Percentiles rank a stretch among this genome's conserved stretches.
Evolutionary conservation across 2,888 invertebrate species (phyloP).

Genomic region (Stenodema calcarata): DNA sequence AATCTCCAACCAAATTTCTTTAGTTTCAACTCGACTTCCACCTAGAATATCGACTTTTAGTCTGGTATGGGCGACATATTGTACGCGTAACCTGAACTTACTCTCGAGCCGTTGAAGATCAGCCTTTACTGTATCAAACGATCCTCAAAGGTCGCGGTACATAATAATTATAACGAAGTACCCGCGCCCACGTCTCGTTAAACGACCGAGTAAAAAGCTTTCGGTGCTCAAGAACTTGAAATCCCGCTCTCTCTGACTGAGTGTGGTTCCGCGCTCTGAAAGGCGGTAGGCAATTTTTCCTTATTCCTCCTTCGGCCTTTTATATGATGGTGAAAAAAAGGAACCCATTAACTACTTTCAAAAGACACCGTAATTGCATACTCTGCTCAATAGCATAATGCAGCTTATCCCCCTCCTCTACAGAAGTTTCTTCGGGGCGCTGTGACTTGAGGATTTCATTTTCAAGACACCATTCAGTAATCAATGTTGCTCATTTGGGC

Average conservation of each 20-base stretch:
- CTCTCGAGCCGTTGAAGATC: too few relatives aligned
- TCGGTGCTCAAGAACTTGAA: not conserved
- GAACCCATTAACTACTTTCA: slow-evolving; percentile 40
- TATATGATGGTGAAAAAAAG: not conserved
- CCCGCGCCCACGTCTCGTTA: not conserved
- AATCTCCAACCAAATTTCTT: too few relatives aligned
- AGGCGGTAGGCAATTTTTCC: slow-evolving; percentile 4
- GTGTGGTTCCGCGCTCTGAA: not conserved
- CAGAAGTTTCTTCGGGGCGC: not conserved
- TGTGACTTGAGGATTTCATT: not conserved
- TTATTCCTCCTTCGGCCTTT: not conserved
- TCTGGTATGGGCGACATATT: too few relatives aligned
- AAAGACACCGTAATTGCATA: slow-evolving; percentile 43
- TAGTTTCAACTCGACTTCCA: too few relatives aligned
- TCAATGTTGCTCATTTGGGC: not conserved
- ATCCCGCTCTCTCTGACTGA: not conserved
- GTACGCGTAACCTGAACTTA: too few relatives aligned
- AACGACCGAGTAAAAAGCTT: not conserved
- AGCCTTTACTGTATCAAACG: not conserved
- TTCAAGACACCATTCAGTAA: not conserved
- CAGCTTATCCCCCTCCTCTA: not conserved
- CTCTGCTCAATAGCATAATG: slow-evolving; percentile 36
- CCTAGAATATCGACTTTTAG: too few relatives aligned
- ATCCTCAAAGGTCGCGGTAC: not conserved
- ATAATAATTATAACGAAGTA: not conserved